Percentiles rank a stretch among this genome's conserved stretches.
Evolutionary conservation across 1,140 invertebrate species (phyloP).

Genomic region (Ooceraea biroi): DNA sequence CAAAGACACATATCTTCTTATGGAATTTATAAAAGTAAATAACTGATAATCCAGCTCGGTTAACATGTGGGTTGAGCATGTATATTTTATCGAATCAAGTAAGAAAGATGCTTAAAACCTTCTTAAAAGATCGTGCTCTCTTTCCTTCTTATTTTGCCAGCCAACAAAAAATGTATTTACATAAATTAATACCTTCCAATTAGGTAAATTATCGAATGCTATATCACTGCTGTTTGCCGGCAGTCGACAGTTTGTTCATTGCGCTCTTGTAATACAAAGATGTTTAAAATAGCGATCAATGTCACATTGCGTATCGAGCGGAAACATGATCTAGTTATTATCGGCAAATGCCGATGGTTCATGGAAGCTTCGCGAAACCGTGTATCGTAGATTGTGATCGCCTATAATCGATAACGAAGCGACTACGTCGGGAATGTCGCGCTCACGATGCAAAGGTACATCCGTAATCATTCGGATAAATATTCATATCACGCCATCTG

Average conservation of each 20-base stretch:
- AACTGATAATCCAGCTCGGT: slow-evolving; percentile 15
- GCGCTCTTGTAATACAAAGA: background rate
- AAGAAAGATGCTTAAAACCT: background rate
- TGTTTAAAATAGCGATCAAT: slow-evolving; percentile 26
- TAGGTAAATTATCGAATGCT: no score
- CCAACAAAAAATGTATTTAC: background rate
- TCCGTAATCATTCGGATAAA: slow-evolving; percentile 21
- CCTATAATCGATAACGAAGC: slow-evolving; percentile 9
- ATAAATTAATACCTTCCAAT: no score
- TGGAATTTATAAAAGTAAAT: background rate
- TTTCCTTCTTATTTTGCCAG: background rate
- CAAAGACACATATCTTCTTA: background rate
- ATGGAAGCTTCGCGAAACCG: background rate
- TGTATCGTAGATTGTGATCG: background rate
- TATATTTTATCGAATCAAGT: background rate
- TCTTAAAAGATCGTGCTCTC: background rate
- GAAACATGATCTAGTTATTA: slow-evolving; percentile 35
- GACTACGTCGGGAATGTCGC: slow-evolving; percentile 24
- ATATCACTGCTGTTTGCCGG: background rate
- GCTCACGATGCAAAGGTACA: slow-evolving; percentile 17
- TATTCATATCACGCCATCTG: slow-evolving; percentile 13
- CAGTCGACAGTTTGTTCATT: background rate
- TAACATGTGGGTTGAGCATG: background rate
- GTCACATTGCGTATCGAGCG: background rate
- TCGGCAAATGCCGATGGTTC: slow-evolving; percentile 9